phyloP scores from a whole-genome alignment of 2,113 vertebrate species.

The Illadopsis cleaveri region DNA sequence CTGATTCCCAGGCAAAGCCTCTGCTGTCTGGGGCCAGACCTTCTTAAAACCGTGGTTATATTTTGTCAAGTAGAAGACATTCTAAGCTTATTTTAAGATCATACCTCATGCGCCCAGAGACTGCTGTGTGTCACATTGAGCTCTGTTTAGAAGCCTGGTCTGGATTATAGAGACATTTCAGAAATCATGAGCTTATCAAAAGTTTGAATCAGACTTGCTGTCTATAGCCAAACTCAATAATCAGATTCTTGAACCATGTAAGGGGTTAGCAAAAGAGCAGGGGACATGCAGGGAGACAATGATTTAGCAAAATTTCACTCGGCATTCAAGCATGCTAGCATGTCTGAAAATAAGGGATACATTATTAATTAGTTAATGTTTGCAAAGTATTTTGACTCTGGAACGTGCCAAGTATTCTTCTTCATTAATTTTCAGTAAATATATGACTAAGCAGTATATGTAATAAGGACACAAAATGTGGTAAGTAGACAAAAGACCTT shows the following conservation, averaged over 20 bases:
- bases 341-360: slow-evolving; percentile 55
- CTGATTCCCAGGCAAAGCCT: not conserved
- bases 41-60: not conserved
- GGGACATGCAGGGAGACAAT: slow-evolving; percentile 12
- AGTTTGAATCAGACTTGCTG: slow-evolving; percentile 38
- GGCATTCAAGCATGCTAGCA: slow-evolving; percentile 46
- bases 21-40: not conserved
- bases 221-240: slow-evolving; percentile 19
- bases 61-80: not conserved
- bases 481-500: slow-evolving; percentile 21
- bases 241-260: slow-evolving; percentile 4
- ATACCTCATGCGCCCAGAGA: not conserved
- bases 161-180: not conserved
- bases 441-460: slow-evolving; percentile 39
- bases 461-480: slow-evolving; percentile 35
- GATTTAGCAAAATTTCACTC: slow-evolving; percentile 57
- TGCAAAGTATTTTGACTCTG: slow-evolving; percentile 47
- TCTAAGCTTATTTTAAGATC: slow-evolving; percentile 37
- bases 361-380: slow-evolving; percentile 72
- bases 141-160: slow-evolving; percentile 24
- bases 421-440: slow-evolving; percentile 50
- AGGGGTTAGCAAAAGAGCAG: not conserved
- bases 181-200: slow-evolving; percentile 39
- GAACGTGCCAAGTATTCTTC: slow-evolving; percentile 29
- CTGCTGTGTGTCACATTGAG: slow-evolving; percentile 26